phyloP scores from a whole-genome alignment of 2,113 vertebrate genomes.

The Takifugu flavidus region DNA sequence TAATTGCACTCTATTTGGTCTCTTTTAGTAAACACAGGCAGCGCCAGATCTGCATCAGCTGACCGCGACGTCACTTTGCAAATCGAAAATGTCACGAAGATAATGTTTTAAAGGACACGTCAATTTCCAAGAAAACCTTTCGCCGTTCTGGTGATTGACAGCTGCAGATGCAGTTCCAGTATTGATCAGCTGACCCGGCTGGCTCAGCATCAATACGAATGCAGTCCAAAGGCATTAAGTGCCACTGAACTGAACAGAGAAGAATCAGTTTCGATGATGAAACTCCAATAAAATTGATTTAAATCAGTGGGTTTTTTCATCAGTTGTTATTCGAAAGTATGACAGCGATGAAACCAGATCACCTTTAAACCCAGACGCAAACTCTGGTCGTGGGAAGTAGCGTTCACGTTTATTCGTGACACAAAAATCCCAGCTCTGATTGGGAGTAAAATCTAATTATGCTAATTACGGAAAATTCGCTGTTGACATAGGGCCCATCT shows the following conservation, averaged over 20 bases:
- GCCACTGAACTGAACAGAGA: neutral
- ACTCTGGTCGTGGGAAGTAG: neutral
- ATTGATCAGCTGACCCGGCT: slow-evolving; percentile 1
- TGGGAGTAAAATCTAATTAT: slow-evolving; percentile 1
- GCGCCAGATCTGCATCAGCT: too few species aligned
- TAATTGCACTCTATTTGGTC: too few species aligned
- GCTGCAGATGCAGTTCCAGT: neutral
- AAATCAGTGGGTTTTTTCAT: too few species aligned
- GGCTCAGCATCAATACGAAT: slow-evolving; percentile 4
- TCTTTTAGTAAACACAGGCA: too few species aligned
- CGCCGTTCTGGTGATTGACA: neutral
- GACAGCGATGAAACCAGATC: too few species aligned
- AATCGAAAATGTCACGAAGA: neutral
- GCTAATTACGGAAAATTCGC: neutral
- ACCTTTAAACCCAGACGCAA: too few species aligned
- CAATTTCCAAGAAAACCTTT: too few species aligned
- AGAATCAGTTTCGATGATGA: too few species aligned
- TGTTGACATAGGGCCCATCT: slow-evolving; percentile 14
- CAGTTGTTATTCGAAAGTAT: too few species aligned
- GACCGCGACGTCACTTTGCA: too few species aligned
- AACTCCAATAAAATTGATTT: too few species aligned
- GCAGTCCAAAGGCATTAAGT: slow-evolving; percentile 4
- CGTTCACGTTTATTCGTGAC: neutral
- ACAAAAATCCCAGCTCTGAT: neutral
- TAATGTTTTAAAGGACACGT: neutral